Evolutionary conservation across 2,113 vertebrate genomes (phyloP).

Genomic region (Callorhinus ursinus): DNA sequence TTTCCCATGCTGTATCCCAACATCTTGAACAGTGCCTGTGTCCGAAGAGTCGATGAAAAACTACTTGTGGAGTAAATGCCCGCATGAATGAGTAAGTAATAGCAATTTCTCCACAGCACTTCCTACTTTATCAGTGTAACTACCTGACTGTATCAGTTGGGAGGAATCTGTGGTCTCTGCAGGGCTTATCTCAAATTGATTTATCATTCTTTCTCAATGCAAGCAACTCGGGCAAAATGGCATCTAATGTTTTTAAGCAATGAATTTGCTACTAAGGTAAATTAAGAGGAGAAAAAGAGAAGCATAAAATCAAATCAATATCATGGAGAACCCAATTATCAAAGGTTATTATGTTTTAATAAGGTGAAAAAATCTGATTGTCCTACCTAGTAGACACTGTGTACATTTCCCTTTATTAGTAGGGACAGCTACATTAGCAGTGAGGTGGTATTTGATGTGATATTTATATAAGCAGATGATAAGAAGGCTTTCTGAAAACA

Average conservation of each 20-base stretch:
- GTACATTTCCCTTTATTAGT: constrained; percentile 63
- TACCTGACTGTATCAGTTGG: not conserved
- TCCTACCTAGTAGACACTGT: constrained; percentile 42
- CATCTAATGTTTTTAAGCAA: constrained; percentile 52
- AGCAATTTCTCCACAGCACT: not conserved
- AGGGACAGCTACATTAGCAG: constrained; percentile 41
- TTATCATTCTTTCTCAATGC: not conserved
- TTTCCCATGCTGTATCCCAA: not conserved
- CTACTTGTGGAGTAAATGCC: not conserved
- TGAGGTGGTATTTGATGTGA: not conserved
- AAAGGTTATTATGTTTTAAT: constrained; percentile 65
- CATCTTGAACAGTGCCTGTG: not conserved
- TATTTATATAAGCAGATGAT: constrained; percentile 49
- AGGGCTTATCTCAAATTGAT: not conserved
- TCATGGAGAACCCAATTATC: constrained; percentile 71
- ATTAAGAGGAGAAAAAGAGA: constrained; percentile 58
- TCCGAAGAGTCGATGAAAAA: not conserved
- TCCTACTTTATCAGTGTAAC: not conserved
- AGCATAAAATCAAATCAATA: constrained; percentile 68
- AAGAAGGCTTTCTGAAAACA: constrained; percentile 62
- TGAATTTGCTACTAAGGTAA: constrained; percentile 60
- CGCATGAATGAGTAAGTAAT: not conserved
- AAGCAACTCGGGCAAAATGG: not conserved
- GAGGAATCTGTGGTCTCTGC: not conserved
- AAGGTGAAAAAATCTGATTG: constrained; percentile 54